Evolutionary conservation across 64 coral and sea anemone genomes (phyloP), one percentile per base, ranked within the genome.

Genomic region (Trachythela sp.): DNA sequence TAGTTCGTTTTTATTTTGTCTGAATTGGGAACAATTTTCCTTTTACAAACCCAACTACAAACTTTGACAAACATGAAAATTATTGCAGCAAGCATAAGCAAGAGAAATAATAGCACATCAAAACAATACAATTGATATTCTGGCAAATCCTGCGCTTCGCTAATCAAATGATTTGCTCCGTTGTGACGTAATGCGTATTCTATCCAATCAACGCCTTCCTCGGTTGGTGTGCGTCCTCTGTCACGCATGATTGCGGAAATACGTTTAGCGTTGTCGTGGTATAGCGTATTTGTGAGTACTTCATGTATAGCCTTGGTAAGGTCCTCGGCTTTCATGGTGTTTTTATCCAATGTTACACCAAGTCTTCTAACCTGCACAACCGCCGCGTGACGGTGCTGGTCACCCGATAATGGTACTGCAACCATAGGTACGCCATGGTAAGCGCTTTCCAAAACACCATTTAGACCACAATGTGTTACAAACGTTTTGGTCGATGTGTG

Each of bases 371-470:
- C 33, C 22, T 58, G n/a, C 39, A 76, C 83, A 2, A 90, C 36
- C 37, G 49, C 45, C 20, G 88, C 88, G 2, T 50, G 59, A 52
- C 84, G 77, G 51, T 92, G 64, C 33, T 87, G 85, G 40, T 92
- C 90, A 11, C 85, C 85, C 39, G 54, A 48, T 70, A 92, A 64
- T 54, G 90, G 90, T 36, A 92, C 26, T 22, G 86, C 86, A 0
- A 92, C 48, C 71, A 88, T 71, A 31, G 90, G 90, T 10, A 92
- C 68, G 24, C 85, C 70, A 60, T 92, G 90, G 35, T 92, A 92
- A 9, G 58, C 70, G 87, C 90, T 92, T 38, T 92, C 90, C 27
- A 87, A 85, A 52, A 92, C 71, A 48, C 90, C 88, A 87, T 92
- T 92, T 29, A 92, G 43, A 11, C 90, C 90, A 2, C 90, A 85